Evolutionary conservation across 2,888 invertebrate species (phyloP).

Genomic region (Poecilobothrus nobilitatus): DNA sequence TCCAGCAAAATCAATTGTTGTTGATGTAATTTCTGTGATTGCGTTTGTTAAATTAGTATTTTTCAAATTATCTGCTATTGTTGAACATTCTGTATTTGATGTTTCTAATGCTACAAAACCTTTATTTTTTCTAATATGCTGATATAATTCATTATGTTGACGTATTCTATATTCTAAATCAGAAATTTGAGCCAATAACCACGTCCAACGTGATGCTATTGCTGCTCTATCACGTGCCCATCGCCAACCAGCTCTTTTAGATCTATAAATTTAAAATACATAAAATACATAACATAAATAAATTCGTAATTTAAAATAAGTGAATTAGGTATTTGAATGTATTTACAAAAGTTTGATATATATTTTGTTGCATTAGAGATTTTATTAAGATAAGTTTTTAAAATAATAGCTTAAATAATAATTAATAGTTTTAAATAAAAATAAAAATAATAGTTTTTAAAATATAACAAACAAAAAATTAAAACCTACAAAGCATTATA

Average conservation of each 20-base stretch:
- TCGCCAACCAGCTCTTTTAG: constrained; percentile 74
- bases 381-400: no score
- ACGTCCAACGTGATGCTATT: constrained; percentile 80
- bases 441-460: no score
- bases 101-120: constrained; percentile 49
- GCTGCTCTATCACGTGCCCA: constrained; percentile 71
- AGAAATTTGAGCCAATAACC: constrained; percentile 86
- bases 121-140: constrained; percentile 55
- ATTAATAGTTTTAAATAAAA: no score
- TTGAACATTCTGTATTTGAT: background rate
- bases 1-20: constrained; percentile 24
- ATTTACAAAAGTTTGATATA: no score
- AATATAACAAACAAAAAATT: no score
- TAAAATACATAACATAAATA: constrained; percentile 12
- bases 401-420: no score
- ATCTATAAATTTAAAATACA: constrained; percentile 50
- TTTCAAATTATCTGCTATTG: constrained; percentile 16
- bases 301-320: background rate
- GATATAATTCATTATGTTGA: constrained; percentile 73
- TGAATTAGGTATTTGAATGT: no score
- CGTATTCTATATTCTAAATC: constrained; percentile 86
- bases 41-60: background rate
- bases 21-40: constrained; percentile 10
- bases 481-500: no score
- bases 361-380: no score